These are phyloP conservation scores for Mylabris phalerata DNA, from an alignment of 1,140 invertebrate species.

Conservation along the genomic window DNA sequence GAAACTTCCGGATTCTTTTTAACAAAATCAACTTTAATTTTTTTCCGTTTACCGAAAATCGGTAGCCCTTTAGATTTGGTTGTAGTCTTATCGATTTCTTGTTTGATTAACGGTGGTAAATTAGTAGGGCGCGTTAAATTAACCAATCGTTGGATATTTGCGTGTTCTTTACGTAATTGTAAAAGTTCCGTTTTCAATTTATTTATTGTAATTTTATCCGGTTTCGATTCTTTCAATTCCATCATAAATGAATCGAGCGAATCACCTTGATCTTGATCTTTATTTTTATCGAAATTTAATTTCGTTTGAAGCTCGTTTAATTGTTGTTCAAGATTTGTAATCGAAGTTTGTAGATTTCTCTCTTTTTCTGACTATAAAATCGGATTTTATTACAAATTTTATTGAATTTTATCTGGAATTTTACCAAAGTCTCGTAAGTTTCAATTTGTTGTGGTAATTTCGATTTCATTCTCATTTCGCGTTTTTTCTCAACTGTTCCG, in stretches of 20 bases:
- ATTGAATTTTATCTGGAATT: not conserved
- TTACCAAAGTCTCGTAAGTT: conserved; percentile 77
- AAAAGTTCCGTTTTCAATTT: conserved; percentile 55
- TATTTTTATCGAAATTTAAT: conserved; percentile 23
- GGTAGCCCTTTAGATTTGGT: conserved; percentile 24
- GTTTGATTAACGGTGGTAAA: conserved; percentile 48
- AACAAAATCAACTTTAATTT: conserved; percentile 28
- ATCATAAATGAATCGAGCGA: conserved; percentile 69
- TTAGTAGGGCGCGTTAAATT: conserved; percentile 71
- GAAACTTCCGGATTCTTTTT: conserved; percentile 11
- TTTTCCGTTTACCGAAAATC: conserved; percentile 37
- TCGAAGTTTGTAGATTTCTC: conserved; percentile 43
- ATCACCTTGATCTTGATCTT: conserved; percentile 51
- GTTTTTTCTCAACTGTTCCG: conserved; percentile 83
- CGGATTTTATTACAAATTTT: not conserved
- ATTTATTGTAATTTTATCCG: conserved; percentile 47
- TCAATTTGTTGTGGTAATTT: conserved; percentile 54
- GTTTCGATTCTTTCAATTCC: conserved; percentile 44
- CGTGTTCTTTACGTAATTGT: conserved; percentile 63
- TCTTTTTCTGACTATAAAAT: conserved; percentile 62
- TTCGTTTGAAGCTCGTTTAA: conserved; percentile 47
- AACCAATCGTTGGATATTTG: conserved; percentile 60
- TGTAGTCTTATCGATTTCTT: conserved; percentile 15
- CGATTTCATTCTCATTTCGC: conserved; percentile 69
- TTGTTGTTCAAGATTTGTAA: conserved; percentile 39